Evolutionary conservation across 2,113 vertebrate genomes (phyloP), one percentile per base, ranked within the genome.

Genomic region (Cavia aperea): DNA sequence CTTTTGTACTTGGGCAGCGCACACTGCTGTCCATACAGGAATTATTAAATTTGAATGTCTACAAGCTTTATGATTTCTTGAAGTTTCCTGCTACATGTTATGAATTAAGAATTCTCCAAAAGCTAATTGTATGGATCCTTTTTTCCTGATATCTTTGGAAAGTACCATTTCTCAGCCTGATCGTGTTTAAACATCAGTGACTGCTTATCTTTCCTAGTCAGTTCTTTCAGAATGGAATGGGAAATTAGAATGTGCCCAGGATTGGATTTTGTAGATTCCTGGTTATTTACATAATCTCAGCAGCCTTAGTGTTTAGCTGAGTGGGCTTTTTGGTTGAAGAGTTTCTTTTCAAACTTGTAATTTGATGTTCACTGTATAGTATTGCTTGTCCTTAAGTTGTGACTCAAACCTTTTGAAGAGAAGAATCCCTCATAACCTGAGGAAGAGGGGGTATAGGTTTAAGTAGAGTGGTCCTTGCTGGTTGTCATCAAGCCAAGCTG

Each of bases 301-400:
- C 24, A 54, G 39, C 11, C 6, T 56, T 43, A 1, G 2, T 43
- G 92, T 89, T 85, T 36, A 88, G 86, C 77, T 19, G 29, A 84
- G 81, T 36, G 65, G 84, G 62, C 14, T 31, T 2, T 89, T 87
- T 43, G 39, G 12, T 63, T 63, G 33, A 65, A 65, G 62, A 72
- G n/a, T 88, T 93, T 60, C 79, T 88, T 95, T 95, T 88, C 56
- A 33, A 14, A 60, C n/a, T 70, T 85, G 21, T 75, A 46, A 87
- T 89, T 78, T 70, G 51, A 79, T 39, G 68, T 75, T 79, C 43
- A 21, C 29, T 29, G 60, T 85, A 58, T 9, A 68, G 85, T 21
- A 16, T 29, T 5, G 21, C 89, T 92, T 68, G 77, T 56, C 29
- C 62, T 89, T 66, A 68, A 86, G 14, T 86, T 93, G 81, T 49